Percentiles rank a stretch among this genome's conserved stretches.
Conservation (phyloP, 2,797 vertebrate genomes). For the Arremon aurantiirostris region DNA sequence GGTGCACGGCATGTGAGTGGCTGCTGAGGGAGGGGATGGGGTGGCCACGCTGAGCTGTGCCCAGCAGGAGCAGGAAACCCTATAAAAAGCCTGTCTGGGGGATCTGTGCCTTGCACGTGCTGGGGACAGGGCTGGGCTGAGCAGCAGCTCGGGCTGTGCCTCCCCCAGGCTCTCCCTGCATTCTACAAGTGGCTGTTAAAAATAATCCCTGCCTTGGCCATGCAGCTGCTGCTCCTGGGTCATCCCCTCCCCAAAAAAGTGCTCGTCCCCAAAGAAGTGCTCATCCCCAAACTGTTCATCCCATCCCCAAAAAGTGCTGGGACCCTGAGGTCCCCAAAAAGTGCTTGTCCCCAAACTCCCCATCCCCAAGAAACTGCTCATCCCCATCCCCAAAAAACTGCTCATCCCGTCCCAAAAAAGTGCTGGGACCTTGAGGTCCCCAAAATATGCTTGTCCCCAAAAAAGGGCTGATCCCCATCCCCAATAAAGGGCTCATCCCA, state of each 20-base stretch:
- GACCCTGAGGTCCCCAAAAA: too few relatives aligned
- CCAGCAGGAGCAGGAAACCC: not conserved
- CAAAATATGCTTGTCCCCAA: too few relatives aligned
- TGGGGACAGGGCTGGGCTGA: not conserved
- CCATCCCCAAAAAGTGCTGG: too few relatives aligned
- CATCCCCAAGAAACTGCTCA: too few relatives aligned
- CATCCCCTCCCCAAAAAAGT: too few relatives aligned
- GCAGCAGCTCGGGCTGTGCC: not conserved
- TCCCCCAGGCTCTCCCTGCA: not conserved
- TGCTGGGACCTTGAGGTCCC: too few relatives aligned
- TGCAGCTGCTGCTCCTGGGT: not conserved
- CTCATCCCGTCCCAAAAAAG: too few relatives aligned
- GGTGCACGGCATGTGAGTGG: conserved; percentile 33
- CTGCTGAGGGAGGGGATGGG: not conserved
- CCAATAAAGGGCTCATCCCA: too few relatives aligned
- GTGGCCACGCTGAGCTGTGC: not conserved
- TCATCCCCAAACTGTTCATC: not conserved
- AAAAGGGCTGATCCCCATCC: too few relatives aligned
- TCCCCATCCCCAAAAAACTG: too few relatives aligned
- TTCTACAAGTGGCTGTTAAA: conserved; percentile 28
- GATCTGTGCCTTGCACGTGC: not conserved
- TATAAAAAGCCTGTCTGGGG: not conserved
- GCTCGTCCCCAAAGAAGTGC: not conserved
- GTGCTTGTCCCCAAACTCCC: too few relatives aligned
- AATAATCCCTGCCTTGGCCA: not conserved